Conservation (phyloP, 2,888 invertebrate genomes). For the Ophion slaviceki region DNA sequence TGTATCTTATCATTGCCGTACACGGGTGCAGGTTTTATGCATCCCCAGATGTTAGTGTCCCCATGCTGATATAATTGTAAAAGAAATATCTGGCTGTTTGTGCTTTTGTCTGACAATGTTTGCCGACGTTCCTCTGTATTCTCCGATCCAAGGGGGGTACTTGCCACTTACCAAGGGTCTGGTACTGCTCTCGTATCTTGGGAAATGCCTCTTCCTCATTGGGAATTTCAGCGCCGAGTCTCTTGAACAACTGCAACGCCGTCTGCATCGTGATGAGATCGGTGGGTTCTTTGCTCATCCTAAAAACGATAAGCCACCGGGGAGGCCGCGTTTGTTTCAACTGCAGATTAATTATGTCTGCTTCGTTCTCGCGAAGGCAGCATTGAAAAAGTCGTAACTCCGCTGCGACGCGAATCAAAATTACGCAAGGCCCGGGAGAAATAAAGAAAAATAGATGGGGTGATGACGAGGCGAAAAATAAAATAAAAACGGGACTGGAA, state of each 20-base stretch:
- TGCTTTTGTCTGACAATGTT: conserved; percentile 25
- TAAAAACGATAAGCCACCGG: conserved; percentile 72
- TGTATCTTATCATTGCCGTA: not conserved
- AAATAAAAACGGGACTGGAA: not conserved
- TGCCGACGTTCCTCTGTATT: not conserved
- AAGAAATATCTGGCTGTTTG: not conserved
- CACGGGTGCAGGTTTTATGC: not conserved
- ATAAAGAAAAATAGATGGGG: not conserved
- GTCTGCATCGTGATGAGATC: conserved; percentile 90
- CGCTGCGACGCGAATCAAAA: not conserved
- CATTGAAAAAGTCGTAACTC: not conserved
- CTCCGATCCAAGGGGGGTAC: conserved; percentile 3
- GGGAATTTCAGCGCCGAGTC: conserved; percentile 87
- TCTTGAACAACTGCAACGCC: conserved; percentile 88
- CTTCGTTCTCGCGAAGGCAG: not conserved
- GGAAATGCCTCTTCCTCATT: conserved; percentile 89
- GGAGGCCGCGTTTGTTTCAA: conserved; percentile 34
- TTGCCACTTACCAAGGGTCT: conserved; percentile 85
- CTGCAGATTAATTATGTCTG: conserved; percentile 47
- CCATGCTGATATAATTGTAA: not conserved
- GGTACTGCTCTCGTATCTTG: conserved; percentile 90
- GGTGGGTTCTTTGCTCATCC: conserved; percentile 88
- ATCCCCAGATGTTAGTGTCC: not conserved
- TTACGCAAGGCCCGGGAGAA: not conserved
- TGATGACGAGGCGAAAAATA: not conserved